Evolutionary conservation across 1,140 invertebrate genomes (phyloP), one percentile per base, ranked within the genome.

Genomic region (Drosophila navojoa): DNA sequence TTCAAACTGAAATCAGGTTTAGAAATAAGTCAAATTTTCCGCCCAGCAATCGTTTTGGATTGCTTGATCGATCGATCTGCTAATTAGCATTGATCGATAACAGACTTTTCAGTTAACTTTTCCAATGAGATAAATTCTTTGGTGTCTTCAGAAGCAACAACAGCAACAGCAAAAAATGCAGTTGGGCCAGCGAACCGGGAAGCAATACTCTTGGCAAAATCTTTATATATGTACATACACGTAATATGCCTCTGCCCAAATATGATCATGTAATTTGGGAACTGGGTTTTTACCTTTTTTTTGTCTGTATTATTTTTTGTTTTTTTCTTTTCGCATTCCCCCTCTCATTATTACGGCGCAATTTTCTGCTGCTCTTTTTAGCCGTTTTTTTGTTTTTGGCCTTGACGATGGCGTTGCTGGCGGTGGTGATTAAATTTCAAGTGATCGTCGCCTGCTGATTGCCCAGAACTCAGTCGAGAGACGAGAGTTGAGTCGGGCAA

Each of bases 61-160:
- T 50, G 57, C 57, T 80, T 86, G 82, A 86, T 87, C 82, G 81
- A 87, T 87, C 64, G 76, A 42, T 81, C 81, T 81, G 72, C 68
- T 73, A 79, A 86, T 86, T 86, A 71, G 57, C 76, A 87, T 76
- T 81, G 82, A 86, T 73, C 76, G 82, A 63, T 81, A 57, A 70
- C 49, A 45, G 35, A 45, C 42, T 52, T 66, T 52, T 54, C 52
- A 47, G 38, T 1, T 10, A 13, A 15, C 9, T 47, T 38, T 25
- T 42, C 60, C 52, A 42, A 27, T 54, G 32, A 54, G 42, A 40
- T 13, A 61, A 74, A 74, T 62, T 45, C 35, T 38, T 11, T 7
- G 11, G 10, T 4, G 35, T 38, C 35, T 38, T 7, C 32, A 9
- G 6, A 4, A 29, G 27, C 27, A 29, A 29, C 27, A 29, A 35